phyloP scores from a whole-genome alignment of 2,797 vertebrate species.

The Scleropages formosus region DNA sequence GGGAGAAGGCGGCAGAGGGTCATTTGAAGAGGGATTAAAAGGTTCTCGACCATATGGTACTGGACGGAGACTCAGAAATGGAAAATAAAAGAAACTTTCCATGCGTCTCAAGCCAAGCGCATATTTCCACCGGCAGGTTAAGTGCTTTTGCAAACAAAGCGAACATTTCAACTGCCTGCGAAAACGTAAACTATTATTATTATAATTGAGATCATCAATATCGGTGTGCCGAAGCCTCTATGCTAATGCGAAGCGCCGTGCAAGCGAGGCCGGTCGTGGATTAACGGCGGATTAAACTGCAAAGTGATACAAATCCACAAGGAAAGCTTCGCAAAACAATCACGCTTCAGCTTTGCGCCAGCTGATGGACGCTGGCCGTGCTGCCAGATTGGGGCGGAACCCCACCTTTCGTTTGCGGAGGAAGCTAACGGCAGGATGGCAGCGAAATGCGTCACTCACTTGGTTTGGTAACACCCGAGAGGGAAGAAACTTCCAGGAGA shows the following conservation, averaged over 20 bases:
- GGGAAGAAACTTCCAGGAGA: too few relatives aligned
- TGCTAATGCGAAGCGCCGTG: conserved; percentile 30
- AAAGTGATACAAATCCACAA: background rate
- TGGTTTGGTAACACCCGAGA: too few relatives aligned
- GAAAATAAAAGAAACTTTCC: background rate
- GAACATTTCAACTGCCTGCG: background rate
- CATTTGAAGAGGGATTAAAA: conserved; percentile 20
- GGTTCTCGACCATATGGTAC: conserved; percentile 7
- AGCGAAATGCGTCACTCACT: too few relatives aligned
- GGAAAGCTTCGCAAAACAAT: too few relatives aligned
- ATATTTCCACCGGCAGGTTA: conserved; percentile 3
- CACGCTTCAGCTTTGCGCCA: too few relatives aligned
- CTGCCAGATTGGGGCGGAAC: too few relatives aligned
- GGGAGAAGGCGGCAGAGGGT: background rate
- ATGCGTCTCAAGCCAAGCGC: background rate
- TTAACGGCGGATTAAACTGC: conserved; percentile 6
- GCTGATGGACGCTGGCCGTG: too few relatives aligned
- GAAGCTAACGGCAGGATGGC: too few relatives aligned
- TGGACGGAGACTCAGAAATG: background rate
- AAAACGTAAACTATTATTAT: background rate
- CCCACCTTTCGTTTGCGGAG: too few relatives aligned
- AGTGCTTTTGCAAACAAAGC: background rate
- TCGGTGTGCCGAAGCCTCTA: background rate
- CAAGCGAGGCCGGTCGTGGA: background rate
- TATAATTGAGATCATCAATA: background rate